Base-by-base conservation (phyloP, 2,888 invertebrate species). In the Zeuzera pyrina region DNA sequence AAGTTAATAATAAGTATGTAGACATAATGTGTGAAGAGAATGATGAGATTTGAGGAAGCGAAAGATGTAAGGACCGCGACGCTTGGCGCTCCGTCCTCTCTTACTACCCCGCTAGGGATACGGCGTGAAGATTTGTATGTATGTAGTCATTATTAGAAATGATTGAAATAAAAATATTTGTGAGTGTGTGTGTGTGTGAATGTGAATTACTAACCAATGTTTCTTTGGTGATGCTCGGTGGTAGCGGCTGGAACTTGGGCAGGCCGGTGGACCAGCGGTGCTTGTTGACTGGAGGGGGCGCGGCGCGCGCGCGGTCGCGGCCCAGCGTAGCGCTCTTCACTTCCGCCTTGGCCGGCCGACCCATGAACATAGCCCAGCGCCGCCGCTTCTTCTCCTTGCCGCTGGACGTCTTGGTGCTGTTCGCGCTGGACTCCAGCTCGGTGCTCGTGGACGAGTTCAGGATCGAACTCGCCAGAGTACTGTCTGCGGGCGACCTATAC, bases 151-250 rank as follows among this genome's bases (percentile, higher is more conserved):
- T n/a, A n/a, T n/a, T n/a, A n/a, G n/a, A n/a, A n/a, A n/a, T n/a
- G n/a, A n/a, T n/a, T n/a, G n/a, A n/a, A n/a, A n/a, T n/a, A n/a
- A n/a, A n/a, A n/a, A n/a, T n/a, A n/a, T n/a, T n/a, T n/a, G n/a
- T n/a, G n/a, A n/a, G n/a, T n/a, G n/a, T n/a, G n/a, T n/a, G n/a
- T n/a, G n/a, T n/a, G n/a, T n/a, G n/a, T n/a, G n/a, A n/a, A n/a
- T n/a, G n/a, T n/a, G n/a, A n/a, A n/a, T 3, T 25, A 67, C 84
- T 77, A 52, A 91, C 92, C 90, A 92, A 87, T 42, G 90, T 90
- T 72, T 92, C 92, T 77, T 91, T 92, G 54, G 91, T 91, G 54
- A 91, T 91, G 29, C 89, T 89, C 1, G 91, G 89, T 14, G 91
- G 91, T 35, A 91, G 70, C 3, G 91, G 91, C 57, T 89, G 89